phyloP scores from a whole-genome alignment of 2,797 vertebrate genomes.

The Periophthalmus magnuspinnatus region DNA sequence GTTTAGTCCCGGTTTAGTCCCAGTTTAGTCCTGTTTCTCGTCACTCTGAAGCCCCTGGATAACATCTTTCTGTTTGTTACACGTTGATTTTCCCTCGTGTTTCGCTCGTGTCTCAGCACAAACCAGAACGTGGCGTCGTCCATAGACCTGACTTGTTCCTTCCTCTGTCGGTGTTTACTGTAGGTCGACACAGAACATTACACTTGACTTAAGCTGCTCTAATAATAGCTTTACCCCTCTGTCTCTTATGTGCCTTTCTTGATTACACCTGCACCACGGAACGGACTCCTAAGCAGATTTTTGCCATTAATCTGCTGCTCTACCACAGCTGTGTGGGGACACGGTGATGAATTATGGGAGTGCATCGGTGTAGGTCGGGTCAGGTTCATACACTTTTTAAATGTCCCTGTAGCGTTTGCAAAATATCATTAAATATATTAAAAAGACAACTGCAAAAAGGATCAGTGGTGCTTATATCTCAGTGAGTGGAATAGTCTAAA shows the following conservation, averaged over 20 bases:
- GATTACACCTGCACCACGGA: conserved; percentile 17
- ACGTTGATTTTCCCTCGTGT: too few relatives aligned
- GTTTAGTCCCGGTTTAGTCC: too few relatives aligned
- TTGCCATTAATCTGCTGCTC: conserved; percentile 14
- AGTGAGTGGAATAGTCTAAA: not conserved
- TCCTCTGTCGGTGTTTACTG: not conserved
- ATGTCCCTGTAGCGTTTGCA: not conserved
- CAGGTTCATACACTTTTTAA: conserved; percentile 8
- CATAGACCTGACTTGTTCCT: not conserved
- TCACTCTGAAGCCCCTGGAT: too few relatives aligned
- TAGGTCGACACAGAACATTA: not conserved
- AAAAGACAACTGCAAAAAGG: not conserved
- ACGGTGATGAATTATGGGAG: conserved; percentile 15
- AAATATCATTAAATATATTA: not conserved
- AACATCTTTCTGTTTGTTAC: too few relatives aligned
- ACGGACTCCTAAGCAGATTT: conserved; percentile 8
- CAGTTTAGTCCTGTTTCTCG: too few relatives aligned
- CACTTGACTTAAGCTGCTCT: not conserved
- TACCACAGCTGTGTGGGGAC: conserved; percentile 18
- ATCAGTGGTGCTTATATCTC: not conserved
- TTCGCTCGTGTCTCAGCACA: not conserved
- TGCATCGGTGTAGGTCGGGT: conserved; percentile 12
- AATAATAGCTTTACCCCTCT: conserved; percentile 5
- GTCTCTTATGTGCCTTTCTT: not conserved
- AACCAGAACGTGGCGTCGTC: not conserved